Evolutionary conservation across 2,113 vertebrate species (phyloP), one percentile per base, ranked within the genome.

Genomic region (Pseudorasbora parva): DNA sequence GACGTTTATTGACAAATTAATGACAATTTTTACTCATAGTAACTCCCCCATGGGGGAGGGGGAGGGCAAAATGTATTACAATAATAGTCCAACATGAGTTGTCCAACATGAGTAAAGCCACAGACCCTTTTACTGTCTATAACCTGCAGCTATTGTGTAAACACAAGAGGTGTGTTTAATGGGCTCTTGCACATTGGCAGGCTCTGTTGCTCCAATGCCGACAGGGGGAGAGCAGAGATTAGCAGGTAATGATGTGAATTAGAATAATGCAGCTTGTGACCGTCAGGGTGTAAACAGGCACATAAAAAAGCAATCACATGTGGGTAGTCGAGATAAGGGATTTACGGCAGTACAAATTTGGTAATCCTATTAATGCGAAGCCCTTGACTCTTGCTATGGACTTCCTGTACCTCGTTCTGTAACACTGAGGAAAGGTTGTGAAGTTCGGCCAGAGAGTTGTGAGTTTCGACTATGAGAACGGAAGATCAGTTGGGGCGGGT

Each of bases 341-440:
- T 82, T 85, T 84, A 60, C 25, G 19, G 82, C 68, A 78, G 78
- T 83, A 86, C 33, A 47, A 86, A 49, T 83, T 49, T 47, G 66
- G 71, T 85, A 87, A 87, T 87, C 83, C 85, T 72, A 77, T 88
- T 88, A 83, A 87, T 88, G 82, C 82, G 75, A 49, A 77, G 49
- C 84, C 62, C 59, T 72, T 73, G 78, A 73, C 78, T 85, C 69
- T 47, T 49, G 21, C 47, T 25, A 30, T 33, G 72, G 73, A 83
- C 74, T 76, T 77, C 33, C 79, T 73, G 56, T 64, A 82, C 82
- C 79, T 80, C 59, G 49, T 68, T 71, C 33, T 76, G 54, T 84
- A 85, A 82, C 47, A 30, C 59, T 49, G 54, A 43, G 76, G 14
- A 59, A 60, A 74, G 68, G 57, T 75, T 56, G 51, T 57, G 59